Conservation (phyloP, 2,888 invertebrate genomes). For the Archips xylosteana region DNA sequence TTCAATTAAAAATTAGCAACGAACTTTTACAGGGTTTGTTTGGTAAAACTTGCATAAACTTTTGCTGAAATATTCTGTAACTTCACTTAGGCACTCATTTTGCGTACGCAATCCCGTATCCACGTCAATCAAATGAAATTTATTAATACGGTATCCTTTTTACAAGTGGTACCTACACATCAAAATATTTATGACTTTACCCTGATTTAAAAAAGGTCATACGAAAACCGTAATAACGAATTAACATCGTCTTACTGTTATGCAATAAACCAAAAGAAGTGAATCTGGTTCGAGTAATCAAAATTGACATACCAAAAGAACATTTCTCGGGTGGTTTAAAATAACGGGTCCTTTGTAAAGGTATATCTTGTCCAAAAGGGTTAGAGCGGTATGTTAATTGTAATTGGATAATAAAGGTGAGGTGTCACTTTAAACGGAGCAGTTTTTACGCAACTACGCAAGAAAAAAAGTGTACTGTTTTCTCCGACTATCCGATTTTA, state of each 20-base stretch:
- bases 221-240: constrained; percentile 21
- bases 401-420: constrained; percentile 60
- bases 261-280: constrained; percentile 52
- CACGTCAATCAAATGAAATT: constrained; percentile 1
- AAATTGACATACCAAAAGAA: constrained; percentile 49
- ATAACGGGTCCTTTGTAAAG: constrained; percentile 33
- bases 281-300: constrained; percentile 14
- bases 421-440: constrained; percentile 15
- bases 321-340: constrained; percentile 45
- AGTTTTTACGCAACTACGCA: not conserved
- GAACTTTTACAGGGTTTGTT: too few relatives aligned
- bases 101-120: not conserved
- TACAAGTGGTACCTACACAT: too few relatives aligned
- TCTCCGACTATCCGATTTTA: too few relatives aligned
- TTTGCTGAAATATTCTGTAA: too few relatives aligned
- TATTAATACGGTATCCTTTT: not conserved
- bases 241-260: constrained; percentile 43
- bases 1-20: too few relatives aligned
- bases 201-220: constrained; percentile 29
- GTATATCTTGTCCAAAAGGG: constrained; percentile 22
- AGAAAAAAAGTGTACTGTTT: too few relatives aligned
- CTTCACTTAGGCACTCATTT: not conserved
- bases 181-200: constrained; percentile 30
- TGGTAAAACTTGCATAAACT: too few relatives aligned
- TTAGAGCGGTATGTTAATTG: constrained; percentile 50